Evolutionary conservation across 2,113 vertebrate genomes (phyloP).

Genomic region (Vulpes vulpes): DNA sequence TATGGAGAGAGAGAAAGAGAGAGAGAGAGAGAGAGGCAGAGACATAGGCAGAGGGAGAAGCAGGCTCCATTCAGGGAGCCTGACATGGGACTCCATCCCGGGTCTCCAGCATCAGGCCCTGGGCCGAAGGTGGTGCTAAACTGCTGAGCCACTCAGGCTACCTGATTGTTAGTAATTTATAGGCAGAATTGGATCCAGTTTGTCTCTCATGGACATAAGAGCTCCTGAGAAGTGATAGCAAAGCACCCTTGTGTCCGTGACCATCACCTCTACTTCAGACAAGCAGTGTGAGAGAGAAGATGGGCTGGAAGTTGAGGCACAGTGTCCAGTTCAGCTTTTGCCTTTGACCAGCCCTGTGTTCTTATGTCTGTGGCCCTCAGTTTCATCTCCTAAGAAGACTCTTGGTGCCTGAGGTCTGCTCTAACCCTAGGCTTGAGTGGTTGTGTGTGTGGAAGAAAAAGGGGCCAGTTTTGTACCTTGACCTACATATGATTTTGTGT

Average conservation of each 20-base stretch:
- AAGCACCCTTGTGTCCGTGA: neutral
- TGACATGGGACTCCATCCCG: no score
- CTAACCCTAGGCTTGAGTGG: neutral
- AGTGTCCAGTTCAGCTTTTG: neutral
- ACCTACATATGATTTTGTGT: neutral
- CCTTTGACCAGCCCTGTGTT: neutral
- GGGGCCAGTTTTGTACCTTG: neutral
- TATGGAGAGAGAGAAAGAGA: no score
- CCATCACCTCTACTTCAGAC: neutral
- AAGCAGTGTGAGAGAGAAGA: neutral
- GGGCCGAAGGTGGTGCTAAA: no score
- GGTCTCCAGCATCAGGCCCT: no score
- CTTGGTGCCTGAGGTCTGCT: neutral
- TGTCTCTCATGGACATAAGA: neutral
- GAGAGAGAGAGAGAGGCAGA: no score
- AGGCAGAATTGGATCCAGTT: neutral
- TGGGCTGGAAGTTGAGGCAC: neutral
- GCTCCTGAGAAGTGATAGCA: neutral
- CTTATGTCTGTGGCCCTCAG: neutral
- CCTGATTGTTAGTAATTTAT: neutral
- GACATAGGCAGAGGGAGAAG: no score
- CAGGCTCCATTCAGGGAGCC: no score
- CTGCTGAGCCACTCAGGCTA: no score
- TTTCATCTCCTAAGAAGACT: neutral
- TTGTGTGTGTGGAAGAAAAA: neutral